phyloP scores from a whole-genome alignment of 2,888 invertebrate genomes.

The Ypsolopha sequella region DNA sequence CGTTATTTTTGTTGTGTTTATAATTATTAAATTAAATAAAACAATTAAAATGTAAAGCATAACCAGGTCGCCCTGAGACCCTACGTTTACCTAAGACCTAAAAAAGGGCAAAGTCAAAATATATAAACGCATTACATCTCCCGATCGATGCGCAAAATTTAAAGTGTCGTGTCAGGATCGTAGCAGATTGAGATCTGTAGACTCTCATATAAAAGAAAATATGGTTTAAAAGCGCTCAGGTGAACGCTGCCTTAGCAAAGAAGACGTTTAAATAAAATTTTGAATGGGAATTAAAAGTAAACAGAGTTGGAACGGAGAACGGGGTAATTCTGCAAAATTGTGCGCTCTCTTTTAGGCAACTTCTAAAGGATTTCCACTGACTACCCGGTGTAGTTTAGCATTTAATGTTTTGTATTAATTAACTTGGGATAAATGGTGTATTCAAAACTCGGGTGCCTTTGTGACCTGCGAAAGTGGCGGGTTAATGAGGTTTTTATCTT shows the following conservation, averaged over 20 bases:
- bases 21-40: too few relatives aligned
- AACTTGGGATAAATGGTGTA: constrained; percentile 60
- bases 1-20: too few relatives aligned
- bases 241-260: constrained; percentile 2
- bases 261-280: constrained; percentile 8
- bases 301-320: constrained; percentile 31
- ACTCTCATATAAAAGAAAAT: too few relatives aligned
- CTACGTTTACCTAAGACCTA: too few relatives aligned
- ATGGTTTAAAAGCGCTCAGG: too few relatives aligned
- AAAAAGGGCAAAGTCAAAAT: too few relatives aligned
- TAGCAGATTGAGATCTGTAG: too few relatives aligned
- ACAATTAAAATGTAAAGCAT: too few relatives aligned
- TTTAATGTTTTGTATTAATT: constrained; percentile 62
- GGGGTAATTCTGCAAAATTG: constrained; percentile 47
- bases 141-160: too few relatives aligned
- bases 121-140: too few relatives aligned
- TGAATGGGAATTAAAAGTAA: constrained; percentile 60
- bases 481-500: constrained; percentile 30
- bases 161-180: neutral
- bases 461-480: constrained; percentile 12
- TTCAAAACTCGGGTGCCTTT: constrained; percentile 31
- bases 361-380: constrained; percentile 61
- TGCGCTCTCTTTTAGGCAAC: constrained; percentile 33
- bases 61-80: too few relatives aligned
- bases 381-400: constrained; percentile 47